Evolutionary conservation across 2,797 vertebrate genomes (phyloP).

Genomic region (Hapalemur alaotrensis): DNA sequence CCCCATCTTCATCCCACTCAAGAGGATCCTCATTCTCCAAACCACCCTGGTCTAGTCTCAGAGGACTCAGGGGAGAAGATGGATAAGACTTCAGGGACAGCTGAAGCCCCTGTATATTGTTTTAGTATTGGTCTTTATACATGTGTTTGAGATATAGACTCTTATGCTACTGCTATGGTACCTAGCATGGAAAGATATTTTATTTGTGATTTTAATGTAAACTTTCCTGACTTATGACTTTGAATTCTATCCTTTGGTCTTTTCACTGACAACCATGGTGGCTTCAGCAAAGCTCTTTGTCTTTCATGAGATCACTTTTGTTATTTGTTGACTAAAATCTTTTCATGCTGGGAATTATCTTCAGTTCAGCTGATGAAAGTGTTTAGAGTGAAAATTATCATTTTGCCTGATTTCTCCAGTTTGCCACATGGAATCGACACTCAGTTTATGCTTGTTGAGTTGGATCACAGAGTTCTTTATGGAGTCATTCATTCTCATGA

Average conservation of each 20-base stretch:
- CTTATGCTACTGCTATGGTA: neutral
- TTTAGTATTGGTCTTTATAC: neutral
- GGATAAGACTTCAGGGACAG: neutral
- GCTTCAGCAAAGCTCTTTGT: neutral
- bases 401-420: neutral
- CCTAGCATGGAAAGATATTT: neutral
- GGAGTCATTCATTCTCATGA: neutral
- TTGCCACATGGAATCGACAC: neutral
- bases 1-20: neutral
- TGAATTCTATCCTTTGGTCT: neutral
- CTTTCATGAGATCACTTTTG: neutral
- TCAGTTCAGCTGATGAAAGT: neutral
- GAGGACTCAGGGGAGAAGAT: neutral
- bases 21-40: neutral
- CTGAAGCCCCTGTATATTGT: accelerated
- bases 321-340: neutral
- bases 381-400: neutral
- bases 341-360: neutral
- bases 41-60: neutral
- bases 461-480: neutral
- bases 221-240: neutral
- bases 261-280: neutral
- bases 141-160: neutral
- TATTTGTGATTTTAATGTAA: neutral
- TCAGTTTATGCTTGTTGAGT: neutral